Base-by-base conservation (phyloP, 1,140 invertebrate species). In the Trypoxylus dichotomus region DNA sequence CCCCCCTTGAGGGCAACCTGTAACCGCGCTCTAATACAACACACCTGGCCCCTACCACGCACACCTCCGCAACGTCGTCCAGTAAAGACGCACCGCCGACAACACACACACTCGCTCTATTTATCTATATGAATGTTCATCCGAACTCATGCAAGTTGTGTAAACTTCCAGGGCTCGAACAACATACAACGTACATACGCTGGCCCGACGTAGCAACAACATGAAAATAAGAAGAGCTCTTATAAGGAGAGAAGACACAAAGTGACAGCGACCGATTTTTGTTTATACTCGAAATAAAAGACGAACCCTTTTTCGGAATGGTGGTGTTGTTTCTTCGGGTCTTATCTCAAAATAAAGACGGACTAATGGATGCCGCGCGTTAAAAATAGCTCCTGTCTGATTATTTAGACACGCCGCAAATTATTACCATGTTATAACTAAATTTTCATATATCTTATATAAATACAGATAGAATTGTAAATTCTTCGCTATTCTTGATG, bases 241-340 rank as follows among this genome's bases (percentile, higher is more conserved):
- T 68, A 68, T 29, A 68, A 27, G 60, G 60, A 68, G 60, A 68
- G 60, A 68, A 8, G 60, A 68, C 60, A 68, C 27, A 68, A 68
- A 68, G 27, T 68, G 60, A 68, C 60, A 24, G 60, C 60, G 60
- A 68, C 25, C n/a, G 32, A 37, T 76, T 76, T 60, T 68, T 63
- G 54, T 76, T 60, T 76, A 21, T 76, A 76, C 58, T 76, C 32
- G 27, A 74, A 74, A 74, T 74, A 43, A 74, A 41, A 68, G 60
- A 24, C 60, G 27, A 68, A 68, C 60, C 60, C 60, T 68, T 68
- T 68, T 68, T 68, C 11, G 15, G 24, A 24, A 68, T 29, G 60
- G 60, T 29, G 60, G 21, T 68, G 60, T 63, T 27, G 60, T 29
- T 68, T 68, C 60, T 68, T 68, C 27, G 47, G 60, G 60, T 68